Percentiles rank a stretch among this genome's conserved stretches.
Conservation (phyloP, 2,113 vertebrate species). For the Grus americana region DNA sequence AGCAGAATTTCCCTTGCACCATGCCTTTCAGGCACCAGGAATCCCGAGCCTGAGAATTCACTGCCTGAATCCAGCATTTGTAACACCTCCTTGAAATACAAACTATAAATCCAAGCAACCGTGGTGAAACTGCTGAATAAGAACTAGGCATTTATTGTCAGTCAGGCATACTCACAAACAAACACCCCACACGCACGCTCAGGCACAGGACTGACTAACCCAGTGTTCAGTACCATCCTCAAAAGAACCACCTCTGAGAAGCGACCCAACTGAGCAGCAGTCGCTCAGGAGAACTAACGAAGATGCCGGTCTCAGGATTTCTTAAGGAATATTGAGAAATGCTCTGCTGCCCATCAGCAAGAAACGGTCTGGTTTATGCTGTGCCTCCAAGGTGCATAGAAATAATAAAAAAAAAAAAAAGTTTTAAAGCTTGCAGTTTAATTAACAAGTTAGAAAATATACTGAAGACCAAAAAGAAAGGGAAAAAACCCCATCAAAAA, state of each 20-base stretch:
- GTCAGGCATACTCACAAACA: neutral
- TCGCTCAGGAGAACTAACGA: neutral
- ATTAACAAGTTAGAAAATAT: neutral
- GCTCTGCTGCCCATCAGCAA: neutral
- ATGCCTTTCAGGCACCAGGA: neutral
- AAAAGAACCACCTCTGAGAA: neutral
- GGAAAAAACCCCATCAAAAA: neutral
- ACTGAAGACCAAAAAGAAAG: neutral
- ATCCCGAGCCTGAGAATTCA: neutral
- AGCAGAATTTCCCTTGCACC: neutral
- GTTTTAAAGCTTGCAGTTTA: neutral
- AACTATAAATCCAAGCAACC: conserved; percentile 39
- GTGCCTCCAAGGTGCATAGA: neutral
- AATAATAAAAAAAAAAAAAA: neutral
- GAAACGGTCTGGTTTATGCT: neutral
- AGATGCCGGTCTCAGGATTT: neutral
- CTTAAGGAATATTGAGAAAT: neutral
- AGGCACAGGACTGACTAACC: neutral
- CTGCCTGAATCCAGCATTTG: neutral
- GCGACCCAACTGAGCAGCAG: neutral
- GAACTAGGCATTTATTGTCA: neutral
- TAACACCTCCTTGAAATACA: neutral
- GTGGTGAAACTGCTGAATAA: neutral
- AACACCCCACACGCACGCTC: neutral
- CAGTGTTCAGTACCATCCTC: neutral